A percentile compares a stretch with the other conserved stretches of the same genome.
Conservation (phyloP, 92 coral and sea anemone genomes). For the Parazoanthus darwini region DNA sequence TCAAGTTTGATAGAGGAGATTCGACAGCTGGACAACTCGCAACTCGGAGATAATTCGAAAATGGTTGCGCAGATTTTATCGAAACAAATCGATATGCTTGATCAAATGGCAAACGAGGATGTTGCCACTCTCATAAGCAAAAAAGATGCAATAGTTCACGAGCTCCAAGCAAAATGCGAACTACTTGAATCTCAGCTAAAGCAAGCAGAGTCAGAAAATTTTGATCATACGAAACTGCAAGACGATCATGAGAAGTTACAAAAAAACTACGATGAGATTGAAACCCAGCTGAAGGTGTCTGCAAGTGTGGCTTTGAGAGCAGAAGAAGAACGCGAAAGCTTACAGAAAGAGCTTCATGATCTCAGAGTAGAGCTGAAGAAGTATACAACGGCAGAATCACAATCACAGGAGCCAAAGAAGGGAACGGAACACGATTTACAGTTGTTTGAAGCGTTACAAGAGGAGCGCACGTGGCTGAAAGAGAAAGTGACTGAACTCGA, state of each 20-base stretch:
- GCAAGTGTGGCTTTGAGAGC: slow-evolving; percentile 21
- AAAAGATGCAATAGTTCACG: slow-evolving; percentile 37
- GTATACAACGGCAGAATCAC: background rate
- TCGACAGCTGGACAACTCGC: slow-evolving; percentile 29
- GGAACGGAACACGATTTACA: slow-evolving; percentile 1
- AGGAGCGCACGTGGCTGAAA: slow-evolving; percentile 22
- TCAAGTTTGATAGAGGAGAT: slow-evolving; percentile 37
- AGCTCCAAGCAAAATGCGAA: slow-evolving; percentile 31
- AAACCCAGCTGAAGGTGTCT: background rate
- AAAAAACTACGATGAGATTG: slow-evolving; percentile 3
- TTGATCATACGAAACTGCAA: background rate
- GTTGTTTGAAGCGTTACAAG: slow-evolving; percentile 14
- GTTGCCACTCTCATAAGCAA: background rate
- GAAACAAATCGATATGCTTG: slow-evolving; percentile 28
- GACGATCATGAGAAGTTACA: slow-evolving; percentile 2
- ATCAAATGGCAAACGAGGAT: slow-evolving; percentile 45
- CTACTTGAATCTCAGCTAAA: slow-evolving; percentile 17
- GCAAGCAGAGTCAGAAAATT: background rate
- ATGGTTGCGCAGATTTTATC: slow-evolving; percentile 18
- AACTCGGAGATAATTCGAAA: slow-evolving; percentile 17
- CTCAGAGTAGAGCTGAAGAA: background rate
- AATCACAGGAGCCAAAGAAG: background rate
- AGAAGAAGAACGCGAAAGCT: slow-evolving; percentile 42
- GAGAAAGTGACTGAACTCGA: slow-evolving; percentile 38
- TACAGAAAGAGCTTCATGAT: slow-evolving; percentile 21